A percentile compares a stretch with the other conserved stretches of the same genome.
Conservation (phyloP, 2,113 vertebrate species). For the Neoarius graeffei region DNA sequence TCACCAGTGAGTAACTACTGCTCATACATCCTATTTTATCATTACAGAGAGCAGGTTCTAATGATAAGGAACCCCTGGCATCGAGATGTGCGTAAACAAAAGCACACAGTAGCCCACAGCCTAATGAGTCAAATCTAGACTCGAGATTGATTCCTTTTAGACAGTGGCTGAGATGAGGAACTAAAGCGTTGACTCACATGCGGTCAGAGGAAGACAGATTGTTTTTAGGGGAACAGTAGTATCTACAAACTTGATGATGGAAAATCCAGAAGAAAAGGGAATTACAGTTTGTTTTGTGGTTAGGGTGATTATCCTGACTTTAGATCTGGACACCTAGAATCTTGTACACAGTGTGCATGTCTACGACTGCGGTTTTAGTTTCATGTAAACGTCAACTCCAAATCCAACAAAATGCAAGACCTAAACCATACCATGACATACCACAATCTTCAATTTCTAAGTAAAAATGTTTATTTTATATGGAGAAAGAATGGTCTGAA, state of each 20-base stretch:
- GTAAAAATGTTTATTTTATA: neutral
- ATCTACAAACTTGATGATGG: constrained; percentile 21
- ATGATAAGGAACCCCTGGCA: constrained; percentile 13
- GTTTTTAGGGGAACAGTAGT: constrained; percentile 40
- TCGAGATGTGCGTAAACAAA: constrained; percentile 17
- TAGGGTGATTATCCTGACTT: neutral
- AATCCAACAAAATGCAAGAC: neutral
- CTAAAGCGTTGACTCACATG: constrained; percentile 44
- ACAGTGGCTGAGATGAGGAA: constrained; percentile 45
- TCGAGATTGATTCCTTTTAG: constrained; percentile 27
- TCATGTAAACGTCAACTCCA: neutral
- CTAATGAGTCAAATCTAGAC: constrained; percentile 45
- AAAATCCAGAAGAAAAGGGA: constrained; percentile 28
- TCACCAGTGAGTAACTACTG: constrained; percentile 39
- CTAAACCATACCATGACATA: neutral
- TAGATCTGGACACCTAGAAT: neutral
- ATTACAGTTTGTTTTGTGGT: constrained; percentile 13
- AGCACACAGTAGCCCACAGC: constrained; percentile 11
- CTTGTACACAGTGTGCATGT: neutral
- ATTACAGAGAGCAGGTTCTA: constrained; percentile 27
- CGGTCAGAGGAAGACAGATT: constrained; percentile 35
- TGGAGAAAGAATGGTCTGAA: neutral
- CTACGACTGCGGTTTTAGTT: neutral
- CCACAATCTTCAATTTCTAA: neutral
- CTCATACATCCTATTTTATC: constrained; percentile 22